Base-by-base conservation (phyloP, 2,888 invertebrate genomes). In the Drosophila stalkeri region DNA sequence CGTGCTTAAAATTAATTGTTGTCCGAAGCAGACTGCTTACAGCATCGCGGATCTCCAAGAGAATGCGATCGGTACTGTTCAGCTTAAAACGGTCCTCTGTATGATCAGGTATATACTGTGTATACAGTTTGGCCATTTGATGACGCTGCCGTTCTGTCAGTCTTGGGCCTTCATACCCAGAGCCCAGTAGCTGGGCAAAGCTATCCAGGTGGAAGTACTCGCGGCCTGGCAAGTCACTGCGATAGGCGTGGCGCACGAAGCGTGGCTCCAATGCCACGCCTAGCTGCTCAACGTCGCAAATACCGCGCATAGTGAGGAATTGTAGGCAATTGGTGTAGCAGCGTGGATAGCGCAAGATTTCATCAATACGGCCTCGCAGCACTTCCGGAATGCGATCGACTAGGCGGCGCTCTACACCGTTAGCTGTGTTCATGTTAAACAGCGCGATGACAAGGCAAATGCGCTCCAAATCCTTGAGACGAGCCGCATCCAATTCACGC, bases 401-500 rank as follows among this genome's bases (percentile, higher is more conserved):
- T 14, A 95, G 82, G 68, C 95, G 94, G 2, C 93, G 89, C 74
- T 93, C 93, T 0, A 90, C 81, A 14, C 93, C 88, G n/a, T 93
- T 94, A 59, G 93, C 80, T 16, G 95, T 95, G 67, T 92, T 91
- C 63, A 89, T 94, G 94, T 96, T 94, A 77, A 96, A 96, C 87
- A 95, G 94, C 3, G 94, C 94, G 86, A 95, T 94, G 1, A 94
- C 94, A 71, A 96, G 94, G 4, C 95, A 92, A 11, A 97, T 92
- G 80, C 97, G 94, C 92, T 97, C 97, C 37, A 97, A 93, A 89
- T 97, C 97, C 92, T 97, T 97, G 0, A 97, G 55, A 72, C 97
- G 94, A 0, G 94, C 91, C 5, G 89, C 57, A 3, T 93, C 74
- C 0, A 96, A 89, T 35, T 94, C 92, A 3, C 91, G 81, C 11